Evolutionary conservation across 37 sponge, comb jelly and placozoan genomes (phyloP).

Genomic region (Cladorhizidae sp.): DNA sequence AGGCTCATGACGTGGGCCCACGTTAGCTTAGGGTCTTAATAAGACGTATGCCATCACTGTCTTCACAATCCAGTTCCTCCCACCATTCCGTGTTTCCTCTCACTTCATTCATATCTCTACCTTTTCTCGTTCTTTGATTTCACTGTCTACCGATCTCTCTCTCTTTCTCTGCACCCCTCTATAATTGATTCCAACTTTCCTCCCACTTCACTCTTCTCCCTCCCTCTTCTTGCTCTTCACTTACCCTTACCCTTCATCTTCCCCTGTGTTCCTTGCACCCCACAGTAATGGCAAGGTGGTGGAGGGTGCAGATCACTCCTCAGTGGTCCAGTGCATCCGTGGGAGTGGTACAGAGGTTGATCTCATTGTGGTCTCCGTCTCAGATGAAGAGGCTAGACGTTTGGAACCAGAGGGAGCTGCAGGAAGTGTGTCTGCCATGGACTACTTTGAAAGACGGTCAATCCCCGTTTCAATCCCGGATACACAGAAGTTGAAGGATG

Average conservation of each 20-base stretch:
- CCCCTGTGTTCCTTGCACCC: background rate
- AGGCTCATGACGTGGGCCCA: too few relatives aligned
- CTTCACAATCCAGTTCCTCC: too few relatives aligned
- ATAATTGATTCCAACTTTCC: too few relatives aligned
- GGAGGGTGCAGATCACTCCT: conserved; percentile 83
- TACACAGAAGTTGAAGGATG: conserved; percentile 51
- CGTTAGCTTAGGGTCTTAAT: too few relatives aligned
- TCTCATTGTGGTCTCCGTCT: conserved; percentile 74
- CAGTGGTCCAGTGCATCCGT: conserved; percentile 87
- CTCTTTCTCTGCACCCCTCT: too few relatives aligned
- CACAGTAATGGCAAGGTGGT: conserved; percentile 74
- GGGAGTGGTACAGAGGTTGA: conserved; percentile 60
- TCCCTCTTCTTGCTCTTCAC: background rate
- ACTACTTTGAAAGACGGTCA: conserved; percentile 71
- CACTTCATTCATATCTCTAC: too few relatives aligned
- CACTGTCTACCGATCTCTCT: too few relatives aligned
- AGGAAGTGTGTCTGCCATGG: conserved; percentile 35
- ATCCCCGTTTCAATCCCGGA: conserved; percentile 77
- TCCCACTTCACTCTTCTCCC: background rate
- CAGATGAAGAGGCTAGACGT: conserved; percentile 78
- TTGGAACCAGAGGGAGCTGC: conserved; percentile 73
- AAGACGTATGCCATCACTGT: too few relatives aligned
- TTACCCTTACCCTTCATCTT: background rate
- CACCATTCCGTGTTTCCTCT: too few relatives aligned
- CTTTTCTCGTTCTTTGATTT: too few relatives aligned